phyloP scores from a whole-genome alignment of 2,113 vertebrate genomes.

The Arenaria interpres region DNA sequence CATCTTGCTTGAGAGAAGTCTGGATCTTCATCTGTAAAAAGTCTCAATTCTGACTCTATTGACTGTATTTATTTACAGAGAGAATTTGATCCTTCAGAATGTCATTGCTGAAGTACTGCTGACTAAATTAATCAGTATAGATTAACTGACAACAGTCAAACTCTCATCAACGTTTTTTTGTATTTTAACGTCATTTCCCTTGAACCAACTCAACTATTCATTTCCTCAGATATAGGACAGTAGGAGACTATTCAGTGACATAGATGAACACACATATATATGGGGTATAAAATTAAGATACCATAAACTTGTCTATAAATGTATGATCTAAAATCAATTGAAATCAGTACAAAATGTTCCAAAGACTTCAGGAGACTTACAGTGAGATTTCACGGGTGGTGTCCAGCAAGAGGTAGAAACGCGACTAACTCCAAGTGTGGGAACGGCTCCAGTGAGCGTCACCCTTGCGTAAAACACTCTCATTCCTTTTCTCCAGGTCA shows the following conservation, averaged over 20 bases:
- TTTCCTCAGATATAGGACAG: background rate
- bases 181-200: background rate
- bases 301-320: background rate
- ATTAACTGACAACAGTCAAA: background rate
- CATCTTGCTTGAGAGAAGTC: background rate
- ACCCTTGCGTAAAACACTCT: background rate
- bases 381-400: background rate
- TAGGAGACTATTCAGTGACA: background rate
- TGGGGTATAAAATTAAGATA: background rate
- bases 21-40: background rate
- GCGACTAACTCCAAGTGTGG: background rate
- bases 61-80: background rate
- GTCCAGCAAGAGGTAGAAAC: background rate
- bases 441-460: background rate
- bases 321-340: background rate
- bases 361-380: background rate
- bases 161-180: background rate
- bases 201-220: background rate
- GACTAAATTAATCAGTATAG: background rate
- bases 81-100: background rate
- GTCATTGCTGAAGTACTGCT: background rate
- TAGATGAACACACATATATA: background rate
- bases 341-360: background rate
- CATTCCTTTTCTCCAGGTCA: background rate
- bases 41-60: background rate